Base-by-base conservation (phyloP, 2,888 invertebrate genomes). In the Drosophila trichaetosa region DNA sequence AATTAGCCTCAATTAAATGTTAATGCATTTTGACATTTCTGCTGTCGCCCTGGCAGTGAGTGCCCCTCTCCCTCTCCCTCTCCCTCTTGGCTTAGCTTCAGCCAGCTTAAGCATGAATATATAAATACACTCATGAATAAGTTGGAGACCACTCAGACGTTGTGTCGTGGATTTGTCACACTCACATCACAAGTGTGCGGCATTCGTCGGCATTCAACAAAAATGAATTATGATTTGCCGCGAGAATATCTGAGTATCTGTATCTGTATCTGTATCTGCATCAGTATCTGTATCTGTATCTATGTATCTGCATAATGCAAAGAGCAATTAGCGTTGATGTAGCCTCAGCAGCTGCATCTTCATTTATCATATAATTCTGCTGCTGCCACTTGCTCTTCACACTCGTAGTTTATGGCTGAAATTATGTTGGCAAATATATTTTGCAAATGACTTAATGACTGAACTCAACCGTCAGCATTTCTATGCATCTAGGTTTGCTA, bases 1-100 rank as follows among this genome's bases (percentile, higher is more conserved):
- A 91, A 91, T 91, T 91, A 92, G 92, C 92, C 92, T 92, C 92
- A 92, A 92, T 92, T 91, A 91, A 92, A 92, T 92, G 92, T 92
- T 92, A 92, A 92, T 92, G 91, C 91, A 90, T 92, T 92, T 92
- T 92, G 92, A 92, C 92, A 92, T 92, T 90, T 92, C 86, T 92
- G 83, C 79, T 74, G 83, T 73, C 80, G 73, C 69, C 62, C 60
- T 27, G 34, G 54, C 70, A 48, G 63, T 48, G 58, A 21, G 46
- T 36, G 10, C 27, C 51, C 27, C 51, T 27, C 38, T 4, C 57
- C 34, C 21, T 7, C 11, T 18, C 18, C 36, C 16, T 2, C 5
- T 1, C 2, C 54, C 36, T 2, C 16, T 1, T 2, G 4, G n/a
- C 40, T n/a, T 1, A n/a, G 2, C 6, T 27, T 24, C 36, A 18